Evolutionary conservation across 2,888 invertebrate genomes (phyloP).

Genomic region (Nasonia oneida): DNA sequence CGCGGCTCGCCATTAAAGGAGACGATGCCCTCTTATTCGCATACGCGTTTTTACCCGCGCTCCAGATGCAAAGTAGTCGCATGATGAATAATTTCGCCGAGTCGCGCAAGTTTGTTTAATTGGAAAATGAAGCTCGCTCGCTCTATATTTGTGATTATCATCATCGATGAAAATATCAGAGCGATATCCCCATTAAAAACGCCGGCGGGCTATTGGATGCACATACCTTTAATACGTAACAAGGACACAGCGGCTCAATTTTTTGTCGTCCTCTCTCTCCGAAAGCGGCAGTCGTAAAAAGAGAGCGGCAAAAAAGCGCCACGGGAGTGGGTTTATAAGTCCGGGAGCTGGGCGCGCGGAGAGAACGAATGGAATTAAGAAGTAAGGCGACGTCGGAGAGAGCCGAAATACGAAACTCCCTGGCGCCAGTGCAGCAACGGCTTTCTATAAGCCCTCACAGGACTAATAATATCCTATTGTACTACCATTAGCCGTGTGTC

Average conservation of each 20-base stretch:
- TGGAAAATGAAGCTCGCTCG: background rate
- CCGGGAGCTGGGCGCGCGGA: constrained; percentile 26
- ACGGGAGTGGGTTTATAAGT: constrained; percentile 18
- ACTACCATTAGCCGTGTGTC: constrained; percentile 73
- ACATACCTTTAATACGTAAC: background rate
- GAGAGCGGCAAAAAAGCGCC: background rate
- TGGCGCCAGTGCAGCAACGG: constrained; percentile 71
- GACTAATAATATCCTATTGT: constrained; percentile 77
- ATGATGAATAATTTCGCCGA: background rate
- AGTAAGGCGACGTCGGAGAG: constrained; percentile 65
- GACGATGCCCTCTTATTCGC: background rate
- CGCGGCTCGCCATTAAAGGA: constrained; percentile 73
- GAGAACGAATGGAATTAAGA: constrained; percentile 67
- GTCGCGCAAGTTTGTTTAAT: background rate
- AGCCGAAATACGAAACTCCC: constrained; percentile 76
- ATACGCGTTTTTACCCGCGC: background rate
- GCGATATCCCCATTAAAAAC: too few species aligned
- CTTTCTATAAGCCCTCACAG: constrained; percentile 66
- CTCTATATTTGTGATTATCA: too few species aligned
- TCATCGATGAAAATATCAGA: too few species aligned
- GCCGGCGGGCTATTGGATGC: too few species aligned
- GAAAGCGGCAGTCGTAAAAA: constrained; percentile 46
- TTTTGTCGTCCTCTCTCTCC: background rate
- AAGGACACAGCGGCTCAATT: constrained; percentile 4
- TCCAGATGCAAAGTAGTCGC: background rate